Evolutionary conservation across 2,113 vertebrate genomes (phyloP), one percentile per base, ranked within the genome.

Genomic region (Amblyornis subalaris): DNA sequence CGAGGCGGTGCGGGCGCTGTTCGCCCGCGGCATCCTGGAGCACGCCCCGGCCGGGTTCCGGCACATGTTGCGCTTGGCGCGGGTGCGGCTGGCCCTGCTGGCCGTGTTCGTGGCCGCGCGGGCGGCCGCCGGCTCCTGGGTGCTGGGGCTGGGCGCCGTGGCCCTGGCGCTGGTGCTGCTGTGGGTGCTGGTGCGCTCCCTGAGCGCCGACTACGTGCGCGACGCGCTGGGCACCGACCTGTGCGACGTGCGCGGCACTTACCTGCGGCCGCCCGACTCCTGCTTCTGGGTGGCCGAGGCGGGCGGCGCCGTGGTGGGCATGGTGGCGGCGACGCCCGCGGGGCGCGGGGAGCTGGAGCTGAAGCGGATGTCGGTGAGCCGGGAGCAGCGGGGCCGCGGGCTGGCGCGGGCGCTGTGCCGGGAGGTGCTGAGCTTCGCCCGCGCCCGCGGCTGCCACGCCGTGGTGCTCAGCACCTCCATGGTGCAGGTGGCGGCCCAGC

Each of bases 211-310:
- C 1, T 96, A 94, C 18, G 80, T 94, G 42, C 21, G 12, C 0
- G 8, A 73, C 4, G 76, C 67, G 7, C 89, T 95, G 33, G 10
- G 22, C 67, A 84, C 84, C 8, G 96, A 96, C 84, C 65, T 96
- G 38, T 14, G 33, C 9, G 87, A 96, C 74, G 70, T 96, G n/a
- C 6, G 29, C 5, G 6, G 31, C 81, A 22, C 28, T 22, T 83
- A 55, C 65, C 38, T 84, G 38, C 77, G 40, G 45, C 16, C 29
- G 0, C 17, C 93, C 12, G 7, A 93, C 71, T n/a, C 70, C 74
- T 77, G 88, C 65, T 90, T 97, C 61, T 97, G 97, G 97, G 97
- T 97, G 90, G 96, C 66, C 0, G 97, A 95, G 77, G 54, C 48
- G 0, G 40, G 44, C 1, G 81, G 90, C 14, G 28, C 53, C 2